Base-by-base conservation (phyloP, 2,888 invertebrate species). In the Luperina testacea region DNA sequence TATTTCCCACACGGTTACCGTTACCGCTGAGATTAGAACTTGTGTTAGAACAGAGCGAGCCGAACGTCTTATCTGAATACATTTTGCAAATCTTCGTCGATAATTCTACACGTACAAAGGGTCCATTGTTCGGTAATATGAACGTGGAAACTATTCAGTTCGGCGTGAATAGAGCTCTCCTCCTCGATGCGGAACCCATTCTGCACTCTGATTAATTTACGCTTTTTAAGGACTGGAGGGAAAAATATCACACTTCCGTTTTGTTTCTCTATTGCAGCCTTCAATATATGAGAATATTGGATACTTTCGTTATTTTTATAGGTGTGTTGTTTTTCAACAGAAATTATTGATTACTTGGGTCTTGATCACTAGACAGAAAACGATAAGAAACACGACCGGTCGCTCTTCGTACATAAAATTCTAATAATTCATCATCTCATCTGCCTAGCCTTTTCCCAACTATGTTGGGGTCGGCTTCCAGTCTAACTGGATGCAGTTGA, bases 91-190 rank as follows among this genome's bases (percentile, higher is more conserved):
- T 81, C 80, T 82, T 76, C 70, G 71, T 76, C 86, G 78, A 87
- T 87, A 88, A 88, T 87, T 79, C 84, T 65, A 68, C 68, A 17
- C 74, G 67, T 88, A 87, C 87, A 87, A 87, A 87, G 68, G 82
- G 48, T 24, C 65, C 59, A 82, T 87, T 87, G 89, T 87, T 87
- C 80, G 81, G 80, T 84, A 84, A 82, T 84, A 82, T 82, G 84
- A 81, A 81, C 87, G 84, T 79, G 64, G 78, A 84, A 88, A 87
- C 89, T 87, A 87, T 87, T 87, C 84, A 87, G 80, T 80, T 84
- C 82, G 67, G 59, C 51, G 72, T 84, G 89, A 87, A 88, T 88
- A 77, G 77, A 87, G 57, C 72, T 75, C 72, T 51, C 69, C 80
- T 75, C 76, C 3, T 61, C 45, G 71, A 67, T 77, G 57, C 77